Base-by-base conservation (phyloP, 2,888 invertebrate species). In the Philereme vetulata region DNA sequence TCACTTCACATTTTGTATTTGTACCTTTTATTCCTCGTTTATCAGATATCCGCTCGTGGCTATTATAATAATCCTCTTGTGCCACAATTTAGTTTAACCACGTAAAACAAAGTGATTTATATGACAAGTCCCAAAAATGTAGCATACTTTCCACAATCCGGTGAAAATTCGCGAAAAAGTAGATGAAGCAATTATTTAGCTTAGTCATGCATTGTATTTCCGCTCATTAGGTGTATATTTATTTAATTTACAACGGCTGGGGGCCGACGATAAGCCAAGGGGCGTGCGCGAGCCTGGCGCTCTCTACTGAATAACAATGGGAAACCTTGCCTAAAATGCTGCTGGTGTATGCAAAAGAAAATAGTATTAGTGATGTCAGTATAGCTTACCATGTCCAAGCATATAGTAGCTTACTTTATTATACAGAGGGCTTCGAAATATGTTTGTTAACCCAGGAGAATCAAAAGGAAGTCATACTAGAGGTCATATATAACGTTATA, bases 241-340 rank as follows among this genome's bases (percentile, higher is more conserved):
- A 91, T 91, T 91, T 91, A 90, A 92, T 92, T 91, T 90, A 90
- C 90, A 88, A 85, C 84, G 89, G 84, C 90, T 91, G 91, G 85
- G 85, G 82, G 80, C 78, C 75, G 82, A 80, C 89, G 91, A 92
- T 92, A 92, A 91, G 92, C 90, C 83, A 77, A 71, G 85, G 80
- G 80, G 90, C 89, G 90, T 87, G 90, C 85, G 85, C 87, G 85
- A 75, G 81, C 77, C 76, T 78, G 83, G 80, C 86, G 78, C 72
- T 87, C 85, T 75, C 80, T 79, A 80, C 88, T 87, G 92, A 92
- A 92, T 92, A 91, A 90, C 90, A 92, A 92, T 92, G 86, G 83
- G 82, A 79, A 75, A 72, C 75, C 77, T 76, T 71, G 72, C 72
- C 85, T 89, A 87, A 89, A 89, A 89, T 80, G 86, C 73, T 78